phyloP scores from a whole-genome alignment of 2,113 vertebrate species.

The cattle (Bos taurus) region ARS-UCD2.0 NC_037345.1:31457001-31457500 shows the following conservation, averaged over 20 bases:
- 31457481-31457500: neutral
- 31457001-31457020: neutral
- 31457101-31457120: neutral
- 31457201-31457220: neutral
- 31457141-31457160: neutral
- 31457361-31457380: neutral
- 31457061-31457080: neutral
- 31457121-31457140: neutral
- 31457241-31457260: neutral
- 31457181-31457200: neutral
- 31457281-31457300: neutral
- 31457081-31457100: neutral
- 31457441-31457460: neutral
- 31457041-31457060: neutral
- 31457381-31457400: neutral
- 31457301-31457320: neutral
- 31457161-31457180: neutral
- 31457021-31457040: neutral
- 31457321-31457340: neutral
- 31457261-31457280: neutral
- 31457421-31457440: neutral
- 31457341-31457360: neutral
- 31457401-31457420: neutral
- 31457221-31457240: neutral
- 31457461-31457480: neutral